Percentiles rank a stretch among this genome's conserved stretches.
These are phyloP conservation scores for Lithobates pipiens DNA, from an alignment of 2,797 vertebrate species.

Conservation along the genomic window DNA sequence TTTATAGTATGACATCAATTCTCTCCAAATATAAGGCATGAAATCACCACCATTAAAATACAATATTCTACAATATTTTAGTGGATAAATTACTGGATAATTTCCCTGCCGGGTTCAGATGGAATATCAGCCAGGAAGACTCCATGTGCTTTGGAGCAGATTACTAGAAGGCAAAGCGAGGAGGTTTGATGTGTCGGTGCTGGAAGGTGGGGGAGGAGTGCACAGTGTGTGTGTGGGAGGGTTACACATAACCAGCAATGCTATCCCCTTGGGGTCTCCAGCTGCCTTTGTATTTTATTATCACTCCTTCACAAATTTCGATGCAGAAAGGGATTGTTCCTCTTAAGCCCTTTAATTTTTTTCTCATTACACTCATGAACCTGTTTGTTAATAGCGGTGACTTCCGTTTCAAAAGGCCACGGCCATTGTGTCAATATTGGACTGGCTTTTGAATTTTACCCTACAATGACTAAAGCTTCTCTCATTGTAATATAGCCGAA, in stretches of 20 bases:
- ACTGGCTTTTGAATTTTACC: neutral
- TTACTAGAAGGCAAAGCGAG: neutral
- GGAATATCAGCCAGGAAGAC: neutral
- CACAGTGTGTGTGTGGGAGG: constrained; percentile 33
- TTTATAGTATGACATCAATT: neutral
- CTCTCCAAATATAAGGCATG: too few species aligned
- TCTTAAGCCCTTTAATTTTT: constrained; percentile 43
- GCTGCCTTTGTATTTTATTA: constrained; percentile 44
- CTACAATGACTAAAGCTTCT: neutral
- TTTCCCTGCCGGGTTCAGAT: neutral
- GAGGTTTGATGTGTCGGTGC: constrained; percentile 8
- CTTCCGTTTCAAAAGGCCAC: constrained; percentile 53
- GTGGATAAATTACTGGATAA: neutral
- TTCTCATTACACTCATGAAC: constrained; percentile 12
- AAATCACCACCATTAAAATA: neutral
- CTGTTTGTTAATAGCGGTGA: constrained; percentile 20
- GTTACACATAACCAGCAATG: constrained; percentile 39
- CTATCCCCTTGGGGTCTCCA: constrained; percentile 48
- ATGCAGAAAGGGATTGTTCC: constrained; percentile 40
- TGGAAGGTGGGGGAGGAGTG: constrained; percentile 28
- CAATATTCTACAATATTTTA: neutral
- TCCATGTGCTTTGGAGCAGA: neutral
- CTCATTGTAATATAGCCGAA: neutral
- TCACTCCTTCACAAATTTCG: constrained; percentile 38
- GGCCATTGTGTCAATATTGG: neutral